A percentile compares a stretch with the other conserved stretches of the same genome.
phyloP scores from a whole-genome alignment of 2,797 vertebrate genomes.

The Sciurus vulgaris region DNA sequence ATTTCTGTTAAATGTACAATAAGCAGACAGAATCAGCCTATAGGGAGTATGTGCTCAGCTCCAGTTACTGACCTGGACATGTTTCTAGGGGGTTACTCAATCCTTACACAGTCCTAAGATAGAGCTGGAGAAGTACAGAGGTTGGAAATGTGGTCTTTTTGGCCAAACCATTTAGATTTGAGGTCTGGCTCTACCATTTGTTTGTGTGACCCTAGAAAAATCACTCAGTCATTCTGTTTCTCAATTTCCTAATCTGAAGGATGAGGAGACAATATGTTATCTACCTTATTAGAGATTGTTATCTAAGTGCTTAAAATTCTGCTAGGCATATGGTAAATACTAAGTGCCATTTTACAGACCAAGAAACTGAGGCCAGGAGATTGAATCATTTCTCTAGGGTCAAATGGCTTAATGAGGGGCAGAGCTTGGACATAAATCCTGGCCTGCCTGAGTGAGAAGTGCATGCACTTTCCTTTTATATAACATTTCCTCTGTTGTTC shows the following conservation, averaged over 20 bases:
- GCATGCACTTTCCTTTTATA: neutral
- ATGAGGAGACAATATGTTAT: neutral
- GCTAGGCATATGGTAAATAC: neutral
- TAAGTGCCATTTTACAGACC: neutral
- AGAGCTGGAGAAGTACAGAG: neutral
- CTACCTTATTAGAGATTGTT: neutral
- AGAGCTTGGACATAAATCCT: neutral
- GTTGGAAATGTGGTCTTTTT: neutral
- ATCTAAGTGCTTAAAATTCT: neutral
- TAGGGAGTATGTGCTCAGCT: neutral
- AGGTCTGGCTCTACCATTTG: neutral
- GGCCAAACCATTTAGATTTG: neutral
- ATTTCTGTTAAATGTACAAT: neutral
- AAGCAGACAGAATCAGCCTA: neutral
- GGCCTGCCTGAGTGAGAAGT: neutral
- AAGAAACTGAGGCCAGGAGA: conserved; percentile 33
- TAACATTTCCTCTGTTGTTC: neutral
- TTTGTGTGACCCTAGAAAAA: neutral
- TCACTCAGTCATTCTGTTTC: neutral
- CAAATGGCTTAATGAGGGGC: neutral
- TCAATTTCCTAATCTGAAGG: neutral
- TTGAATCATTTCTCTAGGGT: neutral
- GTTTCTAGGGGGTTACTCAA: neutral
- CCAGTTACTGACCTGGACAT: neutral
- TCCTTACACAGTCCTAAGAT: neutral